These are phyloP conservation scores for Luperina nickerlii DNA, from an alignment of 2,888 invertebrate species.

Conservation along the genomic window DNA sequence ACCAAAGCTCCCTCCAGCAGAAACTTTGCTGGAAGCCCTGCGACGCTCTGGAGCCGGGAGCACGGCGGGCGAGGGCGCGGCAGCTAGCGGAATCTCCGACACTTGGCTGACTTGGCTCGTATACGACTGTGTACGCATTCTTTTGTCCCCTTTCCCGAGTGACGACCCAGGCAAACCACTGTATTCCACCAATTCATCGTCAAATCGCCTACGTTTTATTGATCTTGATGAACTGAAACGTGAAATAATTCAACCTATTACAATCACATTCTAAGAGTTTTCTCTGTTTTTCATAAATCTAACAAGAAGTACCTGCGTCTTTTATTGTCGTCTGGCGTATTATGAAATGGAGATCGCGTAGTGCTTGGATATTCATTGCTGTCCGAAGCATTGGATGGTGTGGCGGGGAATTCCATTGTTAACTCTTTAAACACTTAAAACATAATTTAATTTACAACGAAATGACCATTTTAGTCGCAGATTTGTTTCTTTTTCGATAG, in stretches of 20 bases:
- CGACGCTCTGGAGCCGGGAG: conserved; percentile 78
- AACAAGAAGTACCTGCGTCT: conserved; percentile 83
- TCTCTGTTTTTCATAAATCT: neutral
- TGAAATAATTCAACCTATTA: conserved; percentile 12
- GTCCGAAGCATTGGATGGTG: conserved; percentile 84
- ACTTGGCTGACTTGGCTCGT: conserved; percentile 89
- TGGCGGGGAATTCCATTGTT: conserved; percentile 85
- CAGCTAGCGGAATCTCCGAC: conserved; percentile 83
- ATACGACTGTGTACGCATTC: conserved; percentile 88
- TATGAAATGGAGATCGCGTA: conserved; percentile 79
- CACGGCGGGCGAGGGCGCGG: conserved; percentile 74
- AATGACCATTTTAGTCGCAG: neutral
- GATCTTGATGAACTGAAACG: conserved; percentile 96
- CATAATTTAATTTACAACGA: neutral
- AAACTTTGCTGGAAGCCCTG: conserved; percentile 83
- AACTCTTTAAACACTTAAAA: neutral
- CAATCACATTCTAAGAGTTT: neutral
- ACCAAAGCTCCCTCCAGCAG: conserved; percentile 80
- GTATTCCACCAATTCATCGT: conserved; percentile 98
- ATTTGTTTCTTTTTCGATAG: neutral
- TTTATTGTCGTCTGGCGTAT: conserved; percentile 85
- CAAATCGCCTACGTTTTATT: conserved; percentile 98
- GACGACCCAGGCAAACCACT: conserved; percentile 92
- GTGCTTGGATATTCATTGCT: conserved; percentile 84
- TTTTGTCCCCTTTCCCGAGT: conserved; percentile 85